Conservation (phyloP, 2,888 invertebrate species). For the Epinotia brunnichana region DNA sequence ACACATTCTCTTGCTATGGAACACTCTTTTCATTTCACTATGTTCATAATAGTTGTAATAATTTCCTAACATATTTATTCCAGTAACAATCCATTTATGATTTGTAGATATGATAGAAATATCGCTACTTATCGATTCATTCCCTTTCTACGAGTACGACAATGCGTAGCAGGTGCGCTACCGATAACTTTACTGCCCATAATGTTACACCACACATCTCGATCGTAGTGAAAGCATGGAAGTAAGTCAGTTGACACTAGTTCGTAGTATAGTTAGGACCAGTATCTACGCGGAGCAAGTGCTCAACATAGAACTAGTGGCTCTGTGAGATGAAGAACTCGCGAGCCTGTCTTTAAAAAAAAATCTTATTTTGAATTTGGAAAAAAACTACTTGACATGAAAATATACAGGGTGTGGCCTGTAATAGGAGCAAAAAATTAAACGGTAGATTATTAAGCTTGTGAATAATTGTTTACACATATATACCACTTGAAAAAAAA, state of each 20-base stretch:
- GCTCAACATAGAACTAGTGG: too few species aligned
- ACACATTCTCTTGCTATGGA: not conserved
- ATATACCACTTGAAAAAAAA: too few species aligned
- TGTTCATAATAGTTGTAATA: not conserved
- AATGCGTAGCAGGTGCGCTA: constrained; percentile 24
- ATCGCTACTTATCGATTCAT: not conserved
- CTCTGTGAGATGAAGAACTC: too few species aligned
- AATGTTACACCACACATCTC: constrained; percentile 14
- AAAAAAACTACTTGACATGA: too few species aligned
- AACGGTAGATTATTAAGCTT: too few species aligned
- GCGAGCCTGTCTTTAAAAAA: too few species aligned
- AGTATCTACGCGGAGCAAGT: too few species aligned
- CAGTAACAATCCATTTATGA: not conserved
- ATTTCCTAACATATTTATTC: not conserved
- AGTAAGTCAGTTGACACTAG: not conserved
- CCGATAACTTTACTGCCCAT: constrained; percentile 23
- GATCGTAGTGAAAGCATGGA: not conserved
- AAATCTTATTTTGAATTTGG: too few species aligned
- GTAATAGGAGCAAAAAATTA: too few species aligned
- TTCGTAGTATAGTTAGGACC: too few species aligned
- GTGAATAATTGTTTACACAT: too few species aligned
- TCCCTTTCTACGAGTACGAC: not conserved
- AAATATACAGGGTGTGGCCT: too few species aligned
- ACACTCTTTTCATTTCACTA: not conserved
- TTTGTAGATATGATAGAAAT: not conserved